Evolutionary conservation across 1,140 invertebrate species (phyloP).

Genomic region (Caenorhabditis briggsae): DNA sequence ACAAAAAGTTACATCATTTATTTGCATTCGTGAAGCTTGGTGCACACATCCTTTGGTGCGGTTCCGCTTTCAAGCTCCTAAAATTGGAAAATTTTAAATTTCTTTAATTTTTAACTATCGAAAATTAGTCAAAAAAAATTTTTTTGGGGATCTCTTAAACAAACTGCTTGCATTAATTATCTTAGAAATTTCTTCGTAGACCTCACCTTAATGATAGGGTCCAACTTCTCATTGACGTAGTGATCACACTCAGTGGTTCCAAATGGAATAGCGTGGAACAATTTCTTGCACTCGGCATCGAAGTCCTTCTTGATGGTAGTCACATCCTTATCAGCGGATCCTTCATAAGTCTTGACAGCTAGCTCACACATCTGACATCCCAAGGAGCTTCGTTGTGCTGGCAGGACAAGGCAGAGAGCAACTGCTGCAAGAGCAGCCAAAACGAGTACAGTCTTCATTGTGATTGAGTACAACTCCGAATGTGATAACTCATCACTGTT

Average conservation of each 20-base stretch:
- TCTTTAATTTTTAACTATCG: neutral
- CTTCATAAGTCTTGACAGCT: constrained; percentile 32
- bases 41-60: constrained; percentile 60
- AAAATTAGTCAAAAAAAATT: no score
- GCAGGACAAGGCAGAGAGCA: constrained; percentile 5
- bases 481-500: neutral
- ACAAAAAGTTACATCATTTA: neutral
- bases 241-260: constrained; percentile 19
- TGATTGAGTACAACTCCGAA: neutral
- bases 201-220: constrained; percentile 49
- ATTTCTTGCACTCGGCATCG: constrained; percentile 39
- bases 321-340: constrained; percentile 43
- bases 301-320: constrained; percentile 40
- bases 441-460: constrained; percentile 5
- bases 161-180: neutral
- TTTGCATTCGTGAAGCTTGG: constrained; percentile 38
- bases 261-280: constrained; percentile 40
- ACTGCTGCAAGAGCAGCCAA: constrained; percentile 11
- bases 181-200: no score
- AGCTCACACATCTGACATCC: constrained; percentile 47
- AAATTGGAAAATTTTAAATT: neutral
- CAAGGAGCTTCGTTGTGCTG: constrained; percentile 20
- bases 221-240: constrained; percentile 46
- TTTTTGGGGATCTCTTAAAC: neutral
- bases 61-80: constrained; percentile 61